Evolutionary conservation across 2,888 invertebrate species (phyloP).

Genomic region (Chirona hameri): DNA sequence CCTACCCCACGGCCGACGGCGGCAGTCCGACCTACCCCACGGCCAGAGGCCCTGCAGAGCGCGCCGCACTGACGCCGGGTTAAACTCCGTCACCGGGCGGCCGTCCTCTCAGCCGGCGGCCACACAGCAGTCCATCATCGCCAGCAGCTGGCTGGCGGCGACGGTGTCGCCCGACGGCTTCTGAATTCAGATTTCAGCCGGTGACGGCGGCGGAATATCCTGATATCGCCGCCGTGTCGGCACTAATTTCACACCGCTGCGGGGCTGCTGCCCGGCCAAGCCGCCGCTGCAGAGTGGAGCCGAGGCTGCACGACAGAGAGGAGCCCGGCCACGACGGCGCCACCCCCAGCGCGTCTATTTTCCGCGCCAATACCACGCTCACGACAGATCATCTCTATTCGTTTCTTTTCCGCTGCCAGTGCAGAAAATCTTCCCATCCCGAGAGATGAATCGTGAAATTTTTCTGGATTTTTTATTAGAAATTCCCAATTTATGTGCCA

Average conservation of each 20-base stretch:
- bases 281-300: too few relatives aligned
- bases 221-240: background rate
- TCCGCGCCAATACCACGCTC: background rate
- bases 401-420: conserved; percentile 28
- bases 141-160: background rate
- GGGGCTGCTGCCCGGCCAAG: background rate
- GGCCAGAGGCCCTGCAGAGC: background rate
- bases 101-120: background rate
- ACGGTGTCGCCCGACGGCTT: background rate
- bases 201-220: background rate
- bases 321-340: background rate
- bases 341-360: background rate
- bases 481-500: conserved; percentile 27
- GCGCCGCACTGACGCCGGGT: too few relatives aligned
- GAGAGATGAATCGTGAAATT: conserved; percentile 28
- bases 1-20: background rate
- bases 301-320: too few relatives aligned
- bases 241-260: background rate
- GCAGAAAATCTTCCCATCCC: conserved; percentile 26
- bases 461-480: conserved; percentile 27
- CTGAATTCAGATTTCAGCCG: background rate
- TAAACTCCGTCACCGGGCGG: background rate
- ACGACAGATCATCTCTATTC: conserved; percentile 25
- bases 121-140: background rate
- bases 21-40: background rate